Conservation (phyloP, 1,140 invertebrate species). For the Microvelia longipes region DNA sequence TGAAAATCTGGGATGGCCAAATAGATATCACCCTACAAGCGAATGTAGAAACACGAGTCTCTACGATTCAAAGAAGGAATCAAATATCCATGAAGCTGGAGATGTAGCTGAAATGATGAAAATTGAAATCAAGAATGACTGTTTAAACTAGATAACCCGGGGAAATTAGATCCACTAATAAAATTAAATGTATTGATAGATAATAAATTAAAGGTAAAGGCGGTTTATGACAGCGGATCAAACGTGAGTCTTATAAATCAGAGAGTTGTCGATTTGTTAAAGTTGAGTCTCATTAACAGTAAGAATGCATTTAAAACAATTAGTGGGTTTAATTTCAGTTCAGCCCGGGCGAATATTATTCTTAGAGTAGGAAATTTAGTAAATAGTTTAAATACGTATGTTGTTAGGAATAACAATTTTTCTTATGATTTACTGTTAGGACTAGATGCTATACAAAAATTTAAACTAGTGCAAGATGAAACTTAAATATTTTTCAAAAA, state of each 20-base stretch:
- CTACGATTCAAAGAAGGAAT: not conserved
- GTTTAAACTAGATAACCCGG: not conserved
- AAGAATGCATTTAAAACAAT: constrained; percentile 5
- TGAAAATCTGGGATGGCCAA: not conserved
- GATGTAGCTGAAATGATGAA: constrained; percentile 1
- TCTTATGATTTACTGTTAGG: constrained; percentile 18
- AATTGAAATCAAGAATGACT: not conserved
- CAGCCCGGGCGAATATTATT: constrained; percentile 18
- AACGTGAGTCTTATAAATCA: constrained; percentile 8
- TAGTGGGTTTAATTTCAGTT: not conserved
- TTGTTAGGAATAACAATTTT: constrained; percentile 16
- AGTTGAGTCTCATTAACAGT: not conserved
- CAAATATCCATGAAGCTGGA: not conserved
- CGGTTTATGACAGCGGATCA: constrained; percentile 6
- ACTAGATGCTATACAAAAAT: constrained; percentile 17
- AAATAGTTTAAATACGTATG: constrained; percentile 13
- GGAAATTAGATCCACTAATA: constrained; percentile 5
- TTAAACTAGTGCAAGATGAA: constrained; percentile 17
- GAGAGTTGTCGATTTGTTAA: constrained; percentile 1
- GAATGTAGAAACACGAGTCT: constrained; percentile 4
- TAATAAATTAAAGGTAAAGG: constrained; percentile 3
- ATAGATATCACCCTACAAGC: constrained; percentile 2
- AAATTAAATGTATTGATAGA: constrained; percentile 2
- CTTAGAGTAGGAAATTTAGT: constrained; percentile 20
- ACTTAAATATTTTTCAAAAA: constrained; percentile 17